Conservation (phyloP, 2,888 invertebrate species). For the Tryphoninae sp. region DNA sequence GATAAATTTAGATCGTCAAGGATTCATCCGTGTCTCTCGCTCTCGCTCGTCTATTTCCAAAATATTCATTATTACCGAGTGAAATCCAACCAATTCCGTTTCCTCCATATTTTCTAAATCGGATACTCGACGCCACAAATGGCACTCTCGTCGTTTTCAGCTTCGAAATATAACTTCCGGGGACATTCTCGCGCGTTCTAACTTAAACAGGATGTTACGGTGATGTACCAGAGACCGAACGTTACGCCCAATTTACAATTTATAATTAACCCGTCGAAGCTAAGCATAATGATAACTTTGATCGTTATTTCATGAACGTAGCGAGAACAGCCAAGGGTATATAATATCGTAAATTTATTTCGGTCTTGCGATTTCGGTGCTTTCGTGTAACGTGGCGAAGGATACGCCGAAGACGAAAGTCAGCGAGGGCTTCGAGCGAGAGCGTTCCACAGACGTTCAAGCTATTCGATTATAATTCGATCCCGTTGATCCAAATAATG, state of each 20-base stretch:
- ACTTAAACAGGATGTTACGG: too few relatives aligned
- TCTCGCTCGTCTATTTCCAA: background rate
- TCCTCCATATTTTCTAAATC: background rate
- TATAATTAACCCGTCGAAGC: background rate
- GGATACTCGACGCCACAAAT: background rate
- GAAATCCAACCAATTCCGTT: too few relatives aligned
- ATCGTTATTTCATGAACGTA: background rate
- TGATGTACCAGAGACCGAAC: too few relatives aligned
- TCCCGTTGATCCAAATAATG: constrained; percentile 68
- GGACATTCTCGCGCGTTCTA: too few relatives aligned
- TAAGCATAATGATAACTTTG: background rate
- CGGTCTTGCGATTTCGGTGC: constrained; percentile 4
- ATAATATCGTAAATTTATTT: constrained; percentile 3
- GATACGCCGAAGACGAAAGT: background rate
- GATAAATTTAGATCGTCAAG: background rate
- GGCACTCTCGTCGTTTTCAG: background rate
- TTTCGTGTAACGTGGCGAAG: background rate
- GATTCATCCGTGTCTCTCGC: background rate
- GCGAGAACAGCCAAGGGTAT: background rate
- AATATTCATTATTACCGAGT: background rate
- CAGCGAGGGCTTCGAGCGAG: constrained; percentile 17
- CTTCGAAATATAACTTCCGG: background rate
- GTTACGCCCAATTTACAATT: background rate
- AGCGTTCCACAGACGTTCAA: constrained; percentile 21
- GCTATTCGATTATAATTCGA: constrained; percentile 68